Evolutionary conservation across 1,140 invertebrate genomes (phyloP).

Genomic region (Polyergus mexicanus): DNA sequence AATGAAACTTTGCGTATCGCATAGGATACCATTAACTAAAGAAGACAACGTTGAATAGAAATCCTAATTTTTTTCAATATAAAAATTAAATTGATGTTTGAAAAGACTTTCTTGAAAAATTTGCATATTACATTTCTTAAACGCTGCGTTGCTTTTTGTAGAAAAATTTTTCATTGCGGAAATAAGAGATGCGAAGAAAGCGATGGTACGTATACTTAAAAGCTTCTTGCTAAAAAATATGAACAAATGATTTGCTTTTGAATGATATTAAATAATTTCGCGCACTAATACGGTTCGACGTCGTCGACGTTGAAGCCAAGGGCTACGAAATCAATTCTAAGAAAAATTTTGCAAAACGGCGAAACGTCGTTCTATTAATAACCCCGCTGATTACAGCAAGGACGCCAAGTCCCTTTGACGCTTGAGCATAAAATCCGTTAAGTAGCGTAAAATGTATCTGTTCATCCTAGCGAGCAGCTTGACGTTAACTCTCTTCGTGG

Average conservation of each 20-base stretch:
- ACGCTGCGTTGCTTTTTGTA: neutral
- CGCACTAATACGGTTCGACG: neutral
- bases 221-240: conserved; percentile 15
- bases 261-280: neutral
- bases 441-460: conserved; percentile 83
- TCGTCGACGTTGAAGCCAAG: conserved; percentile 15
- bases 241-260: neutral
- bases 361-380: conserved; percentile 79
- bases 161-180: neutral
- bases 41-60: neutral
- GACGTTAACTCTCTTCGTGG: conserved; percentile 52
- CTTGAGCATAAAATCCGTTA: conserved; percentile 81
- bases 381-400: conserved; percentile 79
- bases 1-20: neutral
- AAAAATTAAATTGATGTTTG: neutral
- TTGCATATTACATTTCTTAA: neutral
- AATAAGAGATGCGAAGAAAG: neutral
- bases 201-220: neutral
- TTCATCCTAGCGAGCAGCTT: conserved; percentile 76
- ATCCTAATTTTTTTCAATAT: neutral
- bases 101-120: neutral
- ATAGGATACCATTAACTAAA: neutral
- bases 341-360: conserved; percentile 67
- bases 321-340: conserved; percentile 48
- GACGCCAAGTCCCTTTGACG: conserved; percentile 79